phyloP scores from a whole-genome alignment of 2,888 invertebrate genomes.

The Leptinotarsa juncta region DNA sequence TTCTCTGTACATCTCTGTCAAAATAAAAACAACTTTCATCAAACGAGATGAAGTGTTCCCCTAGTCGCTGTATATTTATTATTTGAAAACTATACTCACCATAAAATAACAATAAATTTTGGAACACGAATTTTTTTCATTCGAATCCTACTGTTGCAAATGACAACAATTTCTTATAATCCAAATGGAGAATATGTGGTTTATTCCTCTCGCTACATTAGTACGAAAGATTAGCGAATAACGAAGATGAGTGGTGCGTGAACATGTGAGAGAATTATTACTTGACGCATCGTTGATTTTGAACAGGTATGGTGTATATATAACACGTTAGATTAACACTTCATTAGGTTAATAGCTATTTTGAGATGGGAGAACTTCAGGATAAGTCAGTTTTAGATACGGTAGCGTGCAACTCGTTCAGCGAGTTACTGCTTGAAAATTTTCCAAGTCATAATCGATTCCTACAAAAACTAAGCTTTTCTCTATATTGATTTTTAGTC shows the following conservation, averaged over 20 bases:
- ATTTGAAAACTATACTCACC: no score
- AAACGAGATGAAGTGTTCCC: no score
- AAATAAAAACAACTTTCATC: no score
- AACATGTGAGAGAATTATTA: conserved; percentile 10
- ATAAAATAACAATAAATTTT: no score
- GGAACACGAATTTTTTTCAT: no score
- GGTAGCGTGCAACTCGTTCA: not conserved
- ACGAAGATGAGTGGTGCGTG: conserved; percentile 9
- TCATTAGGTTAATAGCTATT: conserved; percentile 46
- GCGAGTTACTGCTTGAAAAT: no score
- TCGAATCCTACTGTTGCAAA: not conserved
- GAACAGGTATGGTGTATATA: conserved; percentile 28
- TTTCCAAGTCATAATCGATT: no score
- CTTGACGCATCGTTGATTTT: conserved; percentile 7
- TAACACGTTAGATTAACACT: conserved; percentile 45
- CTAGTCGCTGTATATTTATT: no score
- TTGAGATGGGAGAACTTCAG: conserved; percentile 22
- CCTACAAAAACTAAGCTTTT: no score
- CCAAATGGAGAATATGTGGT: not conserved
- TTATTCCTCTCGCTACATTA: not conserved
- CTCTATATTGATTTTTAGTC: no score
- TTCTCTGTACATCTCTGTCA: no score
- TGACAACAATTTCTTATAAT: not conserved
- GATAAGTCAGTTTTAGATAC: not conserved
- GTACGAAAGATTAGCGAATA: conserved; percentile 8